phyloP scores from a whole-genome alignment of 2,113 vertebrate species.

The Martes martes region DNA sequence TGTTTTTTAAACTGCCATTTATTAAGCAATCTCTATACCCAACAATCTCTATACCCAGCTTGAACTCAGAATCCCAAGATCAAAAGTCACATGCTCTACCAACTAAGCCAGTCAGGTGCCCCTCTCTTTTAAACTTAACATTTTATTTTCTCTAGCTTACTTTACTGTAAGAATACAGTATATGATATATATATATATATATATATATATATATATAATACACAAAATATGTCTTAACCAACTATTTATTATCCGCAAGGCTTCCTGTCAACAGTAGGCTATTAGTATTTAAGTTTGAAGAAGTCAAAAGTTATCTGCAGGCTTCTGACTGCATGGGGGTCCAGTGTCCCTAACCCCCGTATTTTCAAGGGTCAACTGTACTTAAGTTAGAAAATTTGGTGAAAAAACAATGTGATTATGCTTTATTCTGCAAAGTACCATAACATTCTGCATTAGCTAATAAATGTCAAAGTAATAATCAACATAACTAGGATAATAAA shows the following conservation, averaged over 20 bases:
- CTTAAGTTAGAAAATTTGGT: not conserved
- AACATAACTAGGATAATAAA: conserved; percentile 2
- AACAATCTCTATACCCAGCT: not conserved
- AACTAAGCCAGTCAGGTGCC: not conserved
- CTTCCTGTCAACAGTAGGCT: not conserved
- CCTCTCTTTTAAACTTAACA: not conserved
- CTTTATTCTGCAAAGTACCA: conserved; percentile 14
- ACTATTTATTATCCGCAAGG: not conserved
- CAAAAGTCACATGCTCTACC: not conserved
- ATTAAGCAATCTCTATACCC: not conserved
- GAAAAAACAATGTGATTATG: not conserved
- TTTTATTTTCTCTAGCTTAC: not conserved
- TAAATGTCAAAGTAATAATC: not conserved
- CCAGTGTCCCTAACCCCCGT: not conserved
- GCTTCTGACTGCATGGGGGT: not conserved
- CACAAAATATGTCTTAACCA: not conserved
- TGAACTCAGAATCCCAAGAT: not conserved
- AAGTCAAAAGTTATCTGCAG: not conserved
- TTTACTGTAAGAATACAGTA: not conserved
- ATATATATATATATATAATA: not conserved
- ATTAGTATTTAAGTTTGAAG: not conserved
- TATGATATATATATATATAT: not conserved
- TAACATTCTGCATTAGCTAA: not conserved
- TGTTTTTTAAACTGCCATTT: not conserved
- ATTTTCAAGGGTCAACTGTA: not conserved